Evolutionary conservation across 2,113 vertebrate genomes (phyloP).

Genomic region (Campylorhamphus procurvoides): DNA sequence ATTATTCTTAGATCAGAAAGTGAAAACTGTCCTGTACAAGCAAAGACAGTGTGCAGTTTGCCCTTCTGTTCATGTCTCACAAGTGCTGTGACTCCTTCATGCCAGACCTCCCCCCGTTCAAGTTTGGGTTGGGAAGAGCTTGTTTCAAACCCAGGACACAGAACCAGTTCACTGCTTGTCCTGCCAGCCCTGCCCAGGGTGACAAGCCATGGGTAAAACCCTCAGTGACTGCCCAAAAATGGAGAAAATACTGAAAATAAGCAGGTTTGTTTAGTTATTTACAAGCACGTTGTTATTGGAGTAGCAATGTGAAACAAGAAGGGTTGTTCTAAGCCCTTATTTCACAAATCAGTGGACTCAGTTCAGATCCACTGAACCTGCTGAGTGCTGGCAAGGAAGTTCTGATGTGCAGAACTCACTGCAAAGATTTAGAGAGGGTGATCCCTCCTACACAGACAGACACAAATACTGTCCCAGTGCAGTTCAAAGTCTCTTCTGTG

Average conservation of each 20-base stretch:
- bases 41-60: neutral
- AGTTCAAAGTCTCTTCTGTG: neutral
- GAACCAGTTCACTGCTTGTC: neutral
- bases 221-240: neutral
- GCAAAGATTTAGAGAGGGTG: neutral
- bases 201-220: neutral
- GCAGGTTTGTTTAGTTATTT: neutral
- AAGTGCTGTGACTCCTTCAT: neutral
- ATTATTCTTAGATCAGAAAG: neutral
- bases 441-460: neutral
- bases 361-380: neutral
- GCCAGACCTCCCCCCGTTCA: neutral
- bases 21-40: neutral
- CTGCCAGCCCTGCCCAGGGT: neutral
- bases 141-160: neutral
- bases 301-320: neutral
- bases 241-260: neutral
- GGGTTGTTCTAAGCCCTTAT: neutral
- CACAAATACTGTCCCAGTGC: neutral
- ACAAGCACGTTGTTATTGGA: neutral
- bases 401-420: neutral
- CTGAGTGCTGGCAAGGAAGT: neutral
- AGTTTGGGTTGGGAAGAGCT: neutral
- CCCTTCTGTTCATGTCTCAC: neutral
- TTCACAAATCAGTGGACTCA: neutral